Percentiles rank a stretch among this genome's conserved stretches.
Evolutionary conservation across 2,797 vertebrate genomes (phyloP).

Genomic region (Macropus fuliginosus): DNA sequence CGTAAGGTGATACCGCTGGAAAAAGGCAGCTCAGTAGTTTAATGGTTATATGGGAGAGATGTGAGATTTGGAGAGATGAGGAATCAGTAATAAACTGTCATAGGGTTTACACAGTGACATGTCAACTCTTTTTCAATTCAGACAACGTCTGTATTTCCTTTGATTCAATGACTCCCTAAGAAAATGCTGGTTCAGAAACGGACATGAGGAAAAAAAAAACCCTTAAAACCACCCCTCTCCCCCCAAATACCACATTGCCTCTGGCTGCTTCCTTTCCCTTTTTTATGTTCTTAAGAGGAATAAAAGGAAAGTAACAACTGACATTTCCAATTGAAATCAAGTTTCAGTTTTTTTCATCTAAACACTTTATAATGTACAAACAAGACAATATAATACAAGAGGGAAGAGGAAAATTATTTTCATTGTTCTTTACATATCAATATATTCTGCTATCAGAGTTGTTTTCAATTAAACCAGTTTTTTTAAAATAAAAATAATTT

Average conservation of each 20-base stretch:
- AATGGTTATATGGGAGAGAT: neutral
- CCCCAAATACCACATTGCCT: neutral
- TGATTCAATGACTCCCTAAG: neutral
- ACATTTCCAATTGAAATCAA: neutral
- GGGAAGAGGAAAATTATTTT: neutral
- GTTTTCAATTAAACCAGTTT: neutral
- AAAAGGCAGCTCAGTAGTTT: constrained; percentile 10
- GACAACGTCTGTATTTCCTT: neutral
- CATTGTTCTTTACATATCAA: neutral
- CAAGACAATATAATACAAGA: neutral
- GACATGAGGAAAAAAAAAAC: neutral
- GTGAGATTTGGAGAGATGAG: neutral
- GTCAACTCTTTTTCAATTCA: neutral
- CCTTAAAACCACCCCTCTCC: no score
- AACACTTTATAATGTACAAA: neutral
- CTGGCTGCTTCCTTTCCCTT: neutral
- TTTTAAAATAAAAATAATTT: neutral
- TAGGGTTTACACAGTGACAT: no score
- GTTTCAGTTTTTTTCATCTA: neutral
- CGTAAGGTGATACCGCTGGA: constrained; percentile 35
- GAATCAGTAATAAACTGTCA: neutral
- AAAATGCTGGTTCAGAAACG: neutral
- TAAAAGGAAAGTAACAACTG: neutral
- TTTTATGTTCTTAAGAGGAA: neutral
- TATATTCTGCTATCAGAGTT: neutral